Evolutionary conservation across 2,888 invertebrate species (phyloP).

Genomic region (Nemotelus nigrinus): DNA sequence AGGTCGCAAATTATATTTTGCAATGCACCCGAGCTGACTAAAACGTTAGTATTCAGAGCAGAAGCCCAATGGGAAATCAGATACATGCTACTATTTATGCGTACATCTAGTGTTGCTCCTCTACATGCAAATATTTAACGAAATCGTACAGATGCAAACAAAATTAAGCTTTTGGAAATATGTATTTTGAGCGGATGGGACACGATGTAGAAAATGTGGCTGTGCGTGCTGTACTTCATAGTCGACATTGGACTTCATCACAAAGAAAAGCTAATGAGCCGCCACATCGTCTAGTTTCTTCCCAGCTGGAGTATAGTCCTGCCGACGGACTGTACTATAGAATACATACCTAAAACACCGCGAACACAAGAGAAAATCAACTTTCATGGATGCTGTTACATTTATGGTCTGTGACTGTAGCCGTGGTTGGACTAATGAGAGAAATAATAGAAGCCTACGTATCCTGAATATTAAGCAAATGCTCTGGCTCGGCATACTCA

Average conservation of each 20-base stretch:
- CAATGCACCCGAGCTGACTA: slow-evolving; percentile 11
- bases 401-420: slow-evolving; percentile 44
- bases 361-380: slow-evolving; percentile 27
- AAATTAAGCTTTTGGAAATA: too few relatives aligned
- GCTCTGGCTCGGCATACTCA: slow-evolving; percentile 15
- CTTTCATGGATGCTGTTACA: slow-evolving; percentile 45
- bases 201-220: too few relatives aligned
- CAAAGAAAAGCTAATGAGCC: too few relatives aligned
- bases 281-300: background rate
- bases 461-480: slow-evolving; percentile 43
- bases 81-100: too few relatives aligned
- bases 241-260: too few relatives aligned
- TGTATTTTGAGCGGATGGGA: too few relatives aligned
- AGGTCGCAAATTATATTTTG: slow-evolving; percentile 42
- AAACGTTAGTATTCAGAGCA: background rate
- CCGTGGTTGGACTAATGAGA: slow-evolving; percentile 40
- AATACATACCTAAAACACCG: background rate
- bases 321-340: too few relatives aligned
- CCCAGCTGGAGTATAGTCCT: background rate
- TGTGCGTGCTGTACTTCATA: too few relatives aligned
- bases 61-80: slow-evolving; percentile 28
- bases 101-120: too few relatives aligned
- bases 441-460: slow-evolving; percentile 43
- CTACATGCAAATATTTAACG: too few relatives aligned
- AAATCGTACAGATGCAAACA: too few relatives aligned